These are phyloP conservation scores for Cerastis rubricosa DNA, from an alignment of 2,888 invertebrate genomes.

Conservation along the genomic window DNA sequence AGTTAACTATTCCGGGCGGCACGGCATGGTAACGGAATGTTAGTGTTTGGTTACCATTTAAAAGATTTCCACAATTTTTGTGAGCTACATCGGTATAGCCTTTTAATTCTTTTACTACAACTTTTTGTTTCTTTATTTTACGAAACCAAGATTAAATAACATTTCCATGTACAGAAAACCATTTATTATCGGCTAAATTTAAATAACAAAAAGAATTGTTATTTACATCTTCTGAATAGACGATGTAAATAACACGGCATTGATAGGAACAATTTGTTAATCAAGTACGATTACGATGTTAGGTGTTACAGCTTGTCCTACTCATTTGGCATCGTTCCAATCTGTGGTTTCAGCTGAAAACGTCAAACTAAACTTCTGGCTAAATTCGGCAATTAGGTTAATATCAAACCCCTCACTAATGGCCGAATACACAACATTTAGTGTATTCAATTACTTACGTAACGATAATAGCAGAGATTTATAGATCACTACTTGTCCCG, in stretches of 20 bases:
- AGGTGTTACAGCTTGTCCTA: background rate
- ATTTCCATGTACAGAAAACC: background rate
- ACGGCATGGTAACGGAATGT: background rate
- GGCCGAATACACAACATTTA: background rate
- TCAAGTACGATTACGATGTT: background rate
- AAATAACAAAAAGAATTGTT: no score
- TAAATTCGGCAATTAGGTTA: slow-evolving; percentile 6
- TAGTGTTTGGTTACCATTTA: background rate
- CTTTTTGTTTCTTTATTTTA: background rate
- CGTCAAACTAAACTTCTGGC: slow-evolving; percentile 15
- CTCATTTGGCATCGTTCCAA: slow-evolving; percentile 31
- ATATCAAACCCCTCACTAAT: background rate
- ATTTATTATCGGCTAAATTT: no score
- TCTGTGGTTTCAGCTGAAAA: slow-evolving; percentile 11
- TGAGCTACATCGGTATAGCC: background rate
- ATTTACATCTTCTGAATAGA: background rate
- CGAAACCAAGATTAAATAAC: background rate
- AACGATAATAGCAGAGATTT: background rate
- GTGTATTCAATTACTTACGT: background rate
- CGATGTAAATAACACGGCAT: background rate
- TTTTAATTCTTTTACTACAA: no score
- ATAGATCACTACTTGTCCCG: no score
- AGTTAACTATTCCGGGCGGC: slow-evolving; percentile 13
- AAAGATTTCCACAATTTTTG: background rate
- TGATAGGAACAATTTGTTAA: background rate